phyloP scores from a whole-genome alignment of 2,888 invertebrate species.

The Smittia sp. region DNA sequence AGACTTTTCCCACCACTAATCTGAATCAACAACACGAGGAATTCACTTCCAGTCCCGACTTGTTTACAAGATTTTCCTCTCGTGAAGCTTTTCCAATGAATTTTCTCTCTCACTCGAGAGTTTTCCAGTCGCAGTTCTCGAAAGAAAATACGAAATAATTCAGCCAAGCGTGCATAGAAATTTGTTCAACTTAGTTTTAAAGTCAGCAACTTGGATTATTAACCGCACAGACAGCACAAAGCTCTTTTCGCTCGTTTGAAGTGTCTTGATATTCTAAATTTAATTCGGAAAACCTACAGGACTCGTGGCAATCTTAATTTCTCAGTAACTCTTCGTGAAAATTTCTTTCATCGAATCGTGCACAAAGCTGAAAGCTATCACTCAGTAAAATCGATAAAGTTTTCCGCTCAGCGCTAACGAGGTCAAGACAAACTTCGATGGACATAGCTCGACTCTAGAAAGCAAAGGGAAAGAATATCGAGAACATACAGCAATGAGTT shows the following conservation, averaged over 20 bases:
- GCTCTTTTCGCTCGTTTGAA: too few species aligned
- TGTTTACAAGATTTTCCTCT: constrained; percentile 10
- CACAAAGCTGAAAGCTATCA: too few species aligned
- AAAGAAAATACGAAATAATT: not conserved
- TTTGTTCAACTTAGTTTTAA: not conserved
- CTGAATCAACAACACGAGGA: not conserved
- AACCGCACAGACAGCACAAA: too few species aligned
- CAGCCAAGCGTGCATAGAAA: not conserved
- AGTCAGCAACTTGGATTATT: too few species aligned
- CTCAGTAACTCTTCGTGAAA: too few species aligned
- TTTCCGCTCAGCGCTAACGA: not conserved
- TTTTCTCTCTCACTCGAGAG: not conserved
- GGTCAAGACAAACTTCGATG: not conserved
- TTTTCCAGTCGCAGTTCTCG: not conserved
- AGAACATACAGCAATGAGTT: constrained; percentile 48
- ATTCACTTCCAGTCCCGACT: not conserved
- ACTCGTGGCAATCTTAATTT: too few species aligned
- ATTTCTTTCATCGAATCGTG: too few species aligned
- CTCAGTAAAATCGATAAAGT: not conserved
- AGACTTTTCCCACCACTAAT: not conserved
- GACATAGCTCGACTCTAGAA: too few species aligned
- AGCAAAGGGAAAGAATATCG: too few species aligned
- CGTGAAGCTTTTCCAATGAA: not conserved
- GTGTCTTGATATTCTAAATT: too few species aligned
- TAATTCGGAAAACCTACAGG: too few species aligned